Base-by-base conservation (phyloP, 2,888 invertebrate species). In the Metacarcinus magister region DNA sequence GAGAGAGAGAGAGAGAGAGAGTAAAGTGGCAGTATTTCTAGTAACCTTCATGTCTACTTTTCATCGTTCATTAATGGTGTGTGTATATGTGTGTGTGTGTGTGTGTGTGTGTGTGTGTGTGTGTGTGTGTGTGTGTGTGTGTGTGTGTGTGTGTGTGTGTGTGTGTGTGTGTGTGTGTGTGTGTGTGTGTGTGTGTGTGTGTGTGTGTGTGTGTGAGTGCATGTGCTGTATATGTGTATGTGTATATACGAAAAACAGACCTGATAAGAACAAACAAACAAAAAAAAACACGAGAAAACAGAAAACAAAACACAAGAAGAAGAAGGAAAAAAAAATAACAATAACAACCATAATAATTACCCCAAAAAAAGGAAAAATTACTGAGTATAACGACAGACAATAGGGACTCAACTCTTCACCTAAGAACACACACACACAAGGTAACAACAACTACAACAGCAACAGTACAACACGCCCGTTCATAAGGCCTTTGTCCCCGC, bases 71-170 rank as follows among this genome's bases (percentile, higher is more conserved):
- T 54, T 10, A 2, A 16, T 54, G 54, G 82, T 67, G 67, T 67
- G 67, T 67, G 67, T 67, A n/a, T 67, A n/a, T 67, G 67, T 67
- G 67, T 67, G 67, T 67, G 67, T 67, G 54, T 54, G 54, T 54
- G 54, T 54, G 54, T 54, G 54, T 54, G 54, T 67, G 67, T 67
- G 67, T 67, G 67, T 67, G 67, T 67, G 67, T 67, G 67, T 67
- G 67, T 67, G 67, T 67, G 67, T 67, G 67, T 67, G 67, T 67
- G 67, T 67, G 67, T 67, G 67, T 67, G 67, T 67, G 67, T 67
- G 67, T 67, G 67, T 67, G 67, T 67, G 67, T 67, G 67, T 67
- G 67, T 67, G 67, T 67, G 67, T 67, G 67, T 67, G 67, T n/a
- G 67, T 67, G 60, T 67, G 60, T 8, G 60, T 67, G 60, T 13